phyloP scores from a whole-genome alignment of 2,113 vertebrate species.

The Antigone vipio region DNA sequence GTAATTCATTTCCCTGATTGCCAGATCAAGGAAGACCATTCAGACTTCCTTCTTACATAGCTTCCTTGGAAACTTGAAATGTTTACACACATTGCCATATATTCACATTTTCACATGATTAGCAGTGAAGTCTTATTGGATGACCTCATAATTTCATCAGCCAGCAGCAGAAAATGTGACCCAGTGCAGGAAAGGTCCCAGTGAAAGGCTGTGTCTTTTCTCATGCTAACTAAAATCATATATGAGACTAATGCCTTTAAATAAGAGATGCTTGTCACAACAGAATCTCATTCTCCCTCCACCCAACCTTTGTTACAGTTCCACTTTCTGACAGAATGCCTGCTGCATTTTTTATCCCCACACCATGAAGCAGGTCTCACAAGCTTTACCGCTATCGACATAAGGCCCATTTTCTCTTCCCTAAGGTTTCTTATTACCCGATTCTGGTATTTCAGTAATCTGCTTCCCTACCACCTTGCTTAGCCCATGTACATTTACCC shows the following conservation, averaged over 20 bases:
- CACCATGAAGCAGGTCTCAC: neutral
- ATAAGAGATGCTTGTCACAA: neutral
- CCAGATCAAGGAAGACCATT: neutral
- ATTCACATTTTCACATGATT: neutral
- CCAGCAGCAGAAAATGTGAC: neutral
- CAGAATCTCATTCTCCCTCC: neutral
- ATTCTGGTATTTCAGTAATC: neutral
- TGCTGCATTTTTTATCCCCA: neutral
- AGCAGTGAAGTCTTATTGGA: neutral
- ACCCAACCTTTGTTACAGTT: neutral
- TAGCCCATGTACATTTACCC: neutral
- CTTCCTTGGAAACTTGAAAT: neutral
- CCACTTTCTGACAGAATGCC: neutral
- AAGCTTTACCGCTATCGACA: fast-evolving
- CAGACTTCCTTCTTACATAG: neutral
- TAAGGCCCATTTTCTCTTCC: neutral
- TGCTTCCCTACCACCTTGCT: neutral
- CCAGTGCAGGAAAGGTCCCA: neutral
- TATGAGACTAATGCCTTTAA: neutral
- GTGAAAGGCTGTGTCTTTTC: neutral
- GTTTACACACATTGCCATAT: neutral
- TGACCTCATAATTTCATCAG: neutral
- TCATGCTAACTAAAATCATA: neutral
- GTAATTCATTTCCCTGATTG: neutral
- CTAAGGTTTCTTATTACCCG: neutral